Evolutionary conservation across 2,888 invertebrate genomes (phyloP), one percentile per base, ranked within the genome.

Genomic region (Patella depressa): DNA sequence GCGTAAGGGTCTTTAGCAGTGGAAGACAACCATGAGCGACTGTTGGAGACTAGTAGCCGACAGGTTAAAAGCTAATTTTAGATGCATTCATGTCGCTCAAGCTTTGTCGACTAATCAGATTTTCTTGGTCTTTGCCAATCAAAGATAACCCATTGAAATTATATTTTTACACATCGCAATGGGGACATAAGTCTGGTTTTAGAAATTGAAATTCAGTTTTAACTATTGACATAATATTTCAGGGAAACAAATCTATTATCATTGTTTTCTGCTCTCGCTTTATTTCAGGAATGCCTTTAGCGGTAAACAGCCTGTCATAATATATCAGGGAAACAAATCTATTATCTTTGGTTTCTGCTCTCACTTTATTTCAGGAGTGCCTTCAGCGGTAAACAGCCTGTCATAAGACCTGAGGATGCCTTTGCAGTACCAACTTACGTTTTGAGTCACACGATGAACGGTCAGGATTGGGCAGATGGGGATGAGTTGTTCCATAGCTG

Each of bases 381-480:
- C 71, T 87, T 84, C 57, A 75, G 80, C 73, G 73, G 72, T 12
- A 75, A 75, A 19, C 93, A 83, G 92, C 79, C 84, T 65, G 78
- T 83, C 71, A 72, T 83, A 4, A 77, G 86, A 11, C 80, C 82
- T 59, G 80, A 86, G 54, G 81, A 83, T 72, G 89, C 89, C 1
- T 89, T 90, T 82, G 86, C 88, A 82, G 84, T 90, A 12, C 90
- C 91, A 5, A 84, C 88, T 11, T 88, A 88, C 75, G 91, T 91
- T 1, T 82, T 91, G n/a, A 93, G 94, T 45, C 92, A 86, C 93
- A 93, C 86, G 91, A 92, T 93, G 85, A 91, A 93, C 80, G 95
- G 95, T 3, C 95, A 95, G 92, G 91, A 92, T 77, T 95, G 95
- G 95, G 93, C 93, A 2, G 94, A 94, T 86, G 95, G 95, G 0